Base-by-base conservation (phyloP, 2,797 vertebrate species). In the Sparus aurata region DNA sequence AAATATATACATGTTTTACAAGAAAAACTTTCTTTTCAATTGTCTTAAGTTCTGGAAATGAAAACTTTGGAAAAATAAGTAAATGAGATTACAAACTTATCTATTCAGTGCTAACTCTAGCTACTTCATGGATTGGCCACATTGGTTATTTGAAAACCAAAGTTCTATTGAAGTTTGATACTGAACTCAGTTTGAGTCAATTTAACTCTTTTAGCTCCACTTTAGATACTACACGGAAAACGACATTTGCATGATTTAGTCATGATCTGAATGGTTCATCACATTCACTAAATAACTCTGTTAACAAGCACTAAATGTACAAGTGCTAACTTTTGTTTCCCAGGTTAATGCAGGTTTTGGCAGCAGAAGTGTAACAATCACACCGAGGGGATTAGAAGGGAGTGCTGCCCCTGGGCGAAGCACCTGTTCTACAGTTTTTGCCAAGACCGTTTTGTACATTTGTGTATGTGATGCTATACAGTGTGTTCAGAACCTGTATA, bases 381-480 rank as follows among this genome's bases (percentile, higher is more conserved):
- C 68, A 62, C 73, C 0, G n/a, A 20, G 50, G 17, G 41, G 41
- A 68, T 62, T 57, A 30, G 27, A 77, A 76, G 55, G 60, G 86
- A 83, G 27, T 52, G 22, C 20, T 63, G 57, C 79, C 85, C 70
- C 23, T 22, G 43, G 69, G 82, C 52, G n/a, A 85, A 65, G 66
- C 82, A 80, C 77, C 83, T 87, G 87, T 73, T 85, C 73, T 30
- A 3, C 45, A 58, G 50, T 60, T 73, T 66, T 34, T 74, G 85
- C 80, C 81, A 84, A 71, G 74, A 55, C 22, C 5, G 22, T 65
- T 61, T 58, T 84, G 45, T 77, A 52, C 84, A 12, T 69, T 38
- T 84, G 18, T 69, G 16, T 38, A 22, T 58, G 6, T 41, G 60
- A 73, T 74, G 52, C 58, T 73, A 20, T 53, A 50, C 38, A 30